Evolutionary conservation across 37 sponge, comb jelly and placozoan species (phyloP), one percentile per base, ranked within the genome.

Genomic region (Hexactinellida sp.): DNA sequence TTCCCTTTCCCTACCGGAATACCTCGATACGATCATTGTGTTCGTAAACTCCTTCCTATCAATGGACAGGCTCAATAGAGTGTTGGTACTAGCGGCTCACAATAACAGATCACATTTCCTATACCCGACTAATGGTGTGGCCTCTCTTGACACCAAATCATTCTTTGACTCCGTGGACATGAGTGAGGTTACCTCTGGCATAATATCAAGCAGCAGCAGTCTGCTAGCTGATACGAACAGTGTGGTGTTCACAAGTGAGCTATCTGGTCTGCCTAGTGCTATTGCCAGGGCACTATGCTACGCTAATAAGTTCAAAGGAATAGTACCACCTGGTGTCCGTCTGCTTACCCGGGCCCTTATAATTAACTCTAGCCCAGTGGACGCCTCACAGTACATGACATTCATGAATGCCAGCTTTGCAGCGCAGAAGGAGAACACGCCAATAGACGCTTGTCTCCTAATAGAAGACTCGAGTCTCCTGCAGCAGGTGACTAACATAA

Each of bases 371-470:
- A 63, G 76, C 34, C 76, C 76, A n/a, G 76, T 63, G 21, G 76
- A 63, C 76, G 13, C 19, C 13, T 63, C 76, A 7, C 76, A 63
- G 34, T 63, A 63, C 30, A 63, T 63, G 76, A 63, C 76, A 63
- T n/a, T 63, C 13, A 63, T 63, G 76, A 63, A 63, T n/a, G 76
- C 76, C 34, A 63, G 76, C 76, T 63, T 63, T n/a, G 76, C 76
- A 7, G 76, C 76, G 3, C 76, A 63, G 76, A 63, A 63, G 34
- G 76, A 63, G 30, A n/a, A 28, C 34, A 63, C 13, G 32, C 34
- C 76, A 7, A 63, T 63, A 32, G 76, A 63, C 76, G 34, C 76
- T 28, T 63, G 76, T 23, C 5, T 63, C 19, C 76, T 63, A 23
- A 63, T 63, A 25, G 76, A 63, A 28, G 76, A 63, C 28, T 21